Base-by-base conservation (phyloP, 1,140 invertebrate species). In the Penaeus indicus region DNA sequence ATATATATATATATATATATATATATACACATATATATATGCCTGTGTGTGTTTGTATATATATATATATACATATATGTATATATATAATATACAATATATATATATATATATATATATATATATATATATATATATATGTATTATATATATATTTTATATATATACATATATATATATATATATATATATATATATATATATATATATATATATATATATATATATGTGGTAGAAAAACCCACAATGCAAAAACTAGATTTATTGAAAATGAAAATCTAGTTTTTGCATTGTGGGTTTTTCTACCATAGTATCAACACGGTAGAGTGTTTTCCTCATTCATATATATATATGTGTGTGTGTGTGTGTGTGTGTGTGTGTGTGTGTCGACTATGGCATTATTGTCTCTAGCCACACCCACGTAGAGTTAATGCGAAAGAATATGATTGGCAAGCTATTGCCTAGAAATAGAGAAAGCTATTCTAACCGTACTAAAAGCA, bases 111-210 rank as follows among this genome's bases (percentile, higher is more conserved):
- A n/a, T 25, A n/a, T 72, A n/a, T 72, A n/a, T 72, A n/a, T 72
- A 1, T 72, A n/a, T 72, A n/a, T n/a, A n/a, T 3, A 5, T 38
- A 5, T 38, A 5, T 38, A 5, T 38, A 5, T 38, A 5, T 38
- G 38, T 38, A 5, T 38, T 38, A 5, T 38, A 5, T 38, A 5
- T 38, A 5, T 38, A 5, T 38, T 0, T 2, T 72, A n/a, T 25
- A n/a, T 72, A n/a, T 72, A n/a, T 72, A 72, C 22, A n/a, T 72
- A 72, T 72, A 72, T 72, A 72, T 72, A 72, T 72, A 72, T 72
- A 72, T 72, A 72, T 72, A 72, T 72, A 72, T 72, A 72, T 72
- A 72, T 72, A 72, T 72, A 72, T 72, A 72, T 72, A n/a, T 72
- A 72, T 72, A 72, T 72, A 72, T 72, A 72, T 72, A 72, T 72